Evolutionary conservation across 2,888 invertebrate species (phyloP), one percentile per base, ranked within the genome.

Genomic region (Mellilla xanthometata): DNA sequence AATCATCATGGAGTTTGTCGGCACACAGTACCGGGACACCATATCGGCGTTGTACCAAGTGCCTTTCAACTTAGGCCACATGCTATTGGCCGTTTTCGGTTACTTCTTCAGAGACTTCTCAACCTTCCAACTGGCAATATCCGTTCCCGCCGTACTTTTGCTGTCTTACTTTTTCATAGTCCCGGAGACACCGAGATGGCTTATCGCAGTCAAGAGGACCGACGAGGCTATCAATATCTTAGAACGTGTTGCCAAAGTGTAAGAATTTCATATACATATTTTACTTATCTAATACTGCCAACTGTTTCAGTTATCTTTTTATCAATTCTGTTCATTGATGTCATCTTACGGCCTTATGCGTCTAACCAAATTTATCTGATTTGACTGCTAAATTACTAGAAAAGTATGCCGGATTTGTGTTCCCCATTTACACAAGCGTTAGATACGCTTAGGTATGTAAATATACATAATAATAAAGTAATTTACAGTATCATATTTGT

Each of bases 181-280:
- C 9, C 95, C 95, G 0, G 96, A 96, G 78, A 94, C 95, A 1
- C 95, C 96, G 0, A 91, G 96, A 52, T 96, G 95, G 95, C 85
- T 96, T 12, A 86, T 95, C 48, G 93, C 94, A 8, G 91, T 93
- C 2, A 94, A 94, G 1, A 90, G 90, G 51, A 89, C 92, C 29
- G 93, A 93, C n/a, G 83, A 92, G 40, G 94, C 95, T 0, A 85
- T 94, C 2, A 66, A 71, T 39, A 81, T 95, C 7, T 75, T 96
- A 48, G 91, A 93, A 67, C 91, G 90, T 49, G 93, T 93, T 1
- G 95, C 95, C 2, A 91, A 86, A 66, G 61, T 73, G 71, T 90
- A 62, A 81, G 86, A 10, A 28, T 76, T 51, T 34, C 15, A 15
- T 2, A 15, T 15, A 19, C 15, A 1, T 19, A 19, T 5, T 19